Conservation (phyloP, 2,113 vertebrate species). For the Vidua macroura region DNA sequence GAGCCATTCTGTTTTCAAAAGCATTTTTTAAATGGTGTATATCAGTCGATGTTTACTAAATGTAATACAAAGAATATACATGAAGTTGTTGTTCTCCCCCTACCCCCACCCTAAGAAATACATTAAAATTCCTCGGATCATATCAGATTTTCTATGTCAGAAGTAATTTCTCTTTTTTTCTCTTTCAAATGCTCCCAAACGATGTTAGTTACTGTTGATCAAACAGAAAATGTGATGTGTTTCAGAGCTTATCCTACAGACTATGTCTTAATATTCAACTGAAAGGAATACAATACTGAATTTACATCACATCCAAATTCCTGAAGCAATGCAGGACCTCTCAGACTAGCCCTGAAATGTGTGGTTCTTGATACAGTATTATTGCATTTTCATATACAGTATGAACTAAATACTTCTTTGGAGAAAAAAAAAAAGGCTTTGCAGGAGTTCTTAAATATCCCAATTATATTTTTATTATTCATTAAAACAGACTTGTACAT, state of each 20-base stretch:
- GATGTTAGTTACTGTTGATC: neutral
- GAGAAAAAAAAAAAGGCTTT: neutral
- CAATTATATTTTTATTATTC: slow-evolving; percentile 47
- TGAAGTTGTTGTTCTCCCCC: neutral
- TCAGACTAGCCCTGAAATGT: neutral
- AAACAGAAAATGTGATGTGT: neutral
- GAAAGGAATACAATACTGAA: neutral
- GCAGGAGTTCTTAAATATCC: neutral
- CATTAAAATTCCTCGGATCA: neutral
- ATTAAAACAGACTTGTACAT: slow-evolving; percentile 38
- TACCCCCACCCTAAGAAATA: neutral
- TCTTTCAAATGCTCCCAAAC: neutral
- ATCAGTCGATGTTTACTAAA: neutral
- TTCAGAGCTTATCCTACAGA: neutral
- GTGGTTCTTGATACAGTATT: neutral
- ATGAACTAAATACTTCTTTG: neutral
- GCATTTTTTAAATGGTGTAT: neutral
- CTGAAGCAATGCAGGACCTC: neutral
- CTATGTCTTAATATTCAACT: neutral
- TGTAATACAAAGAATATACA: neutral
- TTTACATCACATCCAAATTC: neutral
- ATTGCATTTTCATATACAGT: neutral
- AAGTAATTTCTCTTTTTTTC: neutral
- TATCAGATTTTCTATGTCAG: neutral
- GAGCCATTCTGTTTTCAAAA: neutral